Evolutionary conservation across 2,888 invertebrate species (phyloP), one percentile per base, ranked within the genome.

Genomic region (Pilophorus perplexus): DNA sequence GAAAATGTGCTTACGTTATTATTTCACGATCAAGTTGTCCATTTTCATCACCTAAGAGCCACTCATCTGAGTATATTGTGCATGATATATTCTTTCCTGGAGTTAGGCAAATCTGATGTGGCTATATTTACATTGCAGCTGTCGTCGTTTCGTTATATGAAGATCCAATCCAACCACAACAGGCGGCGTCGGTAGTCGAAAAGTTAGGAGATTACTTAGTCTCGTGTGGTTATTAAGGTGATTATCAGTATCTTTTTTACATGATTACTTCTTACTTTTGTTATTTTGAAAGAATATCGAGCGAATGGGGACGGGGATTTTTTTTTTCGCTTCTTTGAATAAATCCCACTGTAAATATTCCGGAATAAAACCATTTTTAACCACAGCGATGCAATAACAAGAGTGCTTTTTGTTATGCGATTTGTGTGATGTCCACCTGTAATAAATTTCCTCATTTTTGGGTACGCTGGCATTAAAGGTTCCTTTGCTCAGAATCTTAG

Each of bases 181-280:
- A 93, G 84, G 93, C 93, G 78, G 93, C 93, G 80, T 92, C 92
- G 75, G 91, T 93, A 82, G 93, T 93, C 81, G 93, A 93, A 87
- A 93, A 93, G 85, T 85, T 93, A 86, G 93, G 93, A 84, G 93
- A 93, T 82, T 93, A 93, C 88, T 89, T 93, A 86, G 87, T 93
- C 84, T 88, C 86, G 84, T 93, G 92, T 86, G 92, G 93, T 86
- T 93, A 91, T 88, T 93, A 93, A 73, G 73, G 64, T 68, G 54
- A 66, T 62, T 20, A 14, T 62, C 40, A 38, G 20, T 59, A 42
- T 59, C 44, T 33, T 8, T 25, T 48, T 46, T 20, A 50, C 10
- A 25, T 5, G 28, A 25, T 14, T 20, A 46, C 20, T 33, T 62
- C 52, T 22, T 38, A 38, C 20, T 59, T 44, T 62, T 46, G 46